A percentile compares a stretch with the other conserved stretches of the same genome.
phyloP scores from a whole-genome alignment of 1,140 invertebrate species.

The Drosophila orosa region DNA sequence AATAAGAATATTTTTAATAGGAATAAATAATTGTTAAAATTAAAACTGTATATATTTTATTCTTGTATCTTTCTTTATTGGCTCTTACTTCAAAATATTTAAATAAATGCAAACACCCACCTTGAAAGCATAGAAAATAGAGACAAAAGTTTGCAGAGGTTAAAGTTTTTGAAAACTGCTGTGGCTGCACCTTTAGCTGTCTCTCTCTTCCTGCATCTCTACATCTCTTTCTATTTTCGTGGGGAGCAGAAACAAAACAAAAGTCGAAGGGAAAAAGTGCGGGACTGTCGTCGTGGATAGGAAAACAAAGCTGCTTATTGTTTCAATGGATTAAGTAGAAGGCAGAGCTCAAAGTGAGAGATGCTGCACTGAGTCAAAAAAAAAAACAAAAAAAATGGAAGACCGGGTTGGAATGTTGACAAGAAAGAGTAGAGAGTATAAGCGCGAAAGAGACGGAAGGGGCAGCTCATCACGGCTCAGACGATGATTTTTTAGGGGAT shows the following conservation, averaged over 20 bases:
- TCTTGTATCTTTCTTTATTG: not conserved
- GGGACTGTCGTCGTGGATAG: constrained; percentile 45
- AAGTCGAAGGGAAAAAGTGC: constrained; percentile 44
- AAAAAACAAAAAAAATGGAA: not conserved
- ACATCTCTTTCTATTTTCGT: constrained; percentile 24
- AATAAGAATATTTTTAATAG: too few relatives aligned
- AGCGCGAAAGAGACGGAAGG: not conserved
- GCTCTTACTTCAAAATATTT: too few relatives aligned
- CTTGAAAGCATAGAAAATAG: too few relatives aligned
- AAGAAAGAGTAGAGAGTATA: not conserved
- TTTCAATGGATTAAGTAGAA: constrained; percentile 64
- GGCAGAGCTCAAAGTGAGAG: constrained; percentile 27
- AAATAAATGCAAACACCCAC: not conserved
- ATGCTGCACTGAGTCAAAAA: constrained; percentile 32
- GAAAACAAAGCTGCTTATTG: constrained; percentile 66
- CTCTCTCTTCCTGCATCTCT: not conserved
- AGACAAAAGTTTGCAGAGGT: not conserved
- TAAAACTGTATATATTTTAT: not conserved
- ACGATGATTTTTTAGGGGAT: constrained; percentile 33
- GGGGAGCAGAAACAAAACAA: constrained; percentile 32
- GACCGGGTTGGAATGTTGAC: not conserved
- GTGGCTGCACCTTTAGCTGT: constrained; percentile 4
- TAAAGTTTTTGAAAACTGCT: constrained; percentile 38
- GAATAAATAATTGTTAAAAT: too few relatives aligned
- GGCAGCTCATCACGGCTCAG: constrained; percentile 32